phyloP scores from a whole-genome alignment of 2,113 vertebrate species.

The Ictalurus punctatus region DNA sequence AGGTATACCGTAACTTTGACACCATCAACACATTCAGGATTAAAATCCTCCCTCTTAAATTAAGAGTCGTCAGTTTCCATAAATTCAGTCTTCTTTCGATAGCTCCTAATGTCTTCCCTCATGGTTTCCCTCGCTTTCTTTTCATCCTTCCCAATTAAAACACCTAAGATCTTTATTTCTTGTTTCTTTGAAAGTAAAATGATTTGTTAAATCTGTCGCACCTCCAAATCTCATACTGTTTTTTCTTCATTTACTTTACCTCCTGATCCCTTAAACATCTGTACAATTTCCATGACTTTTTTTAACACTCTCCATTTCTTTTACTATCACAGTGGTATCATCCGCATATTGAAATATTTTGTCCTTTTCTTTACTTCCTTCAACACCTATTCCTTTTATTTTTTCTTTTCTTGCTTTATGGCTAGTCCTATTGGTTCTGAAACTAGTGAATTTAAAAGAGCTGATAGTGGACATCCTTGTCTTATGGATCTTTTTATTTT shows the following conservation, averaged over 20 bases:
- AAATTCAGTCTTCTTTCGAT: not conserved
- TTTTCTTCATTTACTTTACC: not conserved
- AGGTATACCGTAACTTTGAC: slow-evolving; percentile 6
- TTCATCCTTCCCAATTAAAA: not conserved
- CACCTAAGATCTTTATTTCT: not conserved
- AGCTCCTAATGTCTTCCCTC: not conserved
- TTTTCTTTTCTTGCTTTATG: too few relatives aligned
- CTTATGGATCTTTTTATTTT: too few relatives aligned
- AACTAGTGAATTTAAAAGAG: too few relatives aligned
- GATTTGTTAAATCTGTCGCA: not conserved
- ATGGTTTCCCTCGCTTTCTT: not conserved
- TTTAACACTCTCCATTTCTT: not conserved
- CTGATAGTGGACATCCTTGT: too few relatives aligned
- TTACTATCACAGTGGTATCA: not conserved
- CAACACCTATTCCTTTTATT: too few relatives aligned
- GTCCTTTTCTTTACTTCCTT: too few relatives aligned
- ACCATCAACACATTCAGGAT: not conserved
- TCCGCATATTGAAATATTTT: not conserved
- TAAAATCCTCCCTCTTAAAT: not conserved
- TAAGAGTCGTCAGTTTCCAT: not conserved
- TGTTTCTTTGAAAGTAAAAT: not conserved
- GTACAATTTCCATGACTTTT: not conserved
- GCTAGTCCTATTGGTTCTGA: too few relatives aligned
- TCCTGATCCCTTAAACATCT: not conserved
- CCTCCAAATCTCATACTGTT: not conserved